Evolutionary conservation across 2,888 invertebrate species (phyloP), one percentile per base, ranked within the genome.

Genomic region (Tetropium fuscum): DNA sequence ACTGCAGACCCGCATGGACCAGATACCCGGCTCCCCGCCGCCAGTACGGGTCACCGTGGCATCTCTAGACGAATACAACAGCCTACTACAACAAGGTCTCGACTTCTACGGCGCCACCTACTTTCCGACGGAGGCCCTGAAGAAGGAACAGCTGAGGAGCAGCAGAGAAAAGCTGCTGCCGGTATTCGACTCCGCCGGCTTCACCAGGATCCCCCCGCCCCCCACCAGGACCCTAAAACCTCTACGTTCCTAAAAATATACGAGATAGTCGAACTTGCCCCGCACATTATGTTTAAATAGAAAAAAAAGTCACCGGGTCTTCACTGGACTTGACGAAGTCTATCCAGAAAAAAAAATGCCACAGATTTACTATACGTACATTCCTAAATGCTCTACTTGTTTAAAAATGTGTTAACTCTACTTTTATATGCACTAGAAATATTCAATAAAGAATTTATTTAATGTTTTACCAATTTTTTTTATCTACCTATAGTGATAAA

Each of bases 31-130:
- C 83, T 87, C 73, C 83, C 90, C 68, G 3, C 87, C 89, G 63
- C 88, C 90, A 6, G 86, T 92, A 34, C 86, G 92, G 58, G 86
- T 92, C 55, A 92, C 92, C 0, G 82, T 92, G 66, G 92, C 92
- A 56, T 90, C 87, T 56, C 84, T 91, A 64, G 91, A 92, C 69
- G 92, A 92, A 75, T 90, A 88, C 70, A 91, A 91, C 80, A 88
- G 88, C 72, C 83, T 94, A 53, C 84, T 94, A 56, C 93, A 93
- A 81, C 92, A 92, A 74, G 94, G 94, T 0, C 84, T 94, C 58
- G 93, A 94, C 82, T 94, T 94, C 83, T 94, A 93, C 78, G 93
- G 93, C 13, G 93, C 94, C 38, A 94, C 94, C 16, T 93, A 90
- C 84, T 94, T 94, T 82, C 93, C 93, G 44, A 92, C 93, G 2